Conservation (phyloP, 2,888 invertebrate genomes). For the Zhuqinia jingwanae region DNA sequence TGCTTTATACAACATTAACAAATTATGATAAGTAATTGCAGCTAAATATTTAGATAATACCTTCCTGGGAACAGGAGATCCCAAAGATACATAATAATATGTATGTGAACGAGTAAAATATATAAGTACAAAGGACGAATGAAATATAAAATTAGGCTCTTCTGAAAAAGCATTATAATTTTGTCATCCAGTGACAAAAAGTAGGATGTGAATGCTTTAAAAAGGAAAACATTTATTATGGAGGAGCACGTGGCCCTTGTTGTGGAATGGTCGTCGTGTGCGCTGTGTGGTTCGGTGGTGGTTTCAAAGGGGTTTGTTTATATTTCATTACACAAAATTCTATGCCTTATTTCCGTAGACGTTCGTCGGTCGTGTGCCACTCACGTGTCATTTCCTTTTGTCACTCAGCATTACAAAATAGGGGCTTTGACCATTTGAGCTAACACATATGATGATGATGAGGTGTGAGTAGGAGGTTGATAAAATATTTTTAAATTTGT, state of each 20-base stretch:
- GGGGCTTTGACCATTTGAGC: background rate
- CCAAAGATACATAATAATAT: background rate
- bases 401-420: slow-evolving; percentile 52
- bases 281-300: slow-evolving; percentile 59
- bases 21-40: slow-evolving; percentile 75
- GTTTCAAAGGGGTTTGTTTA: slow-evolving; percentile 68
- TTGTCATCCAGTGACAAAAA: background rate
- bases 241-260: background rate
- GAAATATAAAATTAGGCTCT: background rate
- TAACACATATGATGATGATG: background rate
- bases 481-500: slow-evolving; percentile 1
- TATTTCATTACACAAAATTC: slow-evolving; percentile 14
- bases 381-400: slow-evolving; percentile 71
- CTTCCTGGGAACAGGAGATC: background rate
- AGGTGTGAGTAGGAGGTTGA: slow-evolving; percentile 1
- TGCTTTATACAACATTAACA: slow-evolving; percentile 49
- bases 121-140: background rate
- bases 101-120: background rate
- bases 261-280: slow-evolving; percentile 38
- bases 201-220: background rate
- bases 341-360: slow-evolving; percentile 55
- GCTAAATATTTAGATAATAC: slow-evolving; percentile 77
- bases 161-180: background rate
- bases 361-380: slow-evolving; percentile 66
- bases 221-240: slow-evolving; percentile 16